Evolutionary conservation across 2,113 vertebrate species (phyloP).

Genomic region (Proteles cristata): DNA sequence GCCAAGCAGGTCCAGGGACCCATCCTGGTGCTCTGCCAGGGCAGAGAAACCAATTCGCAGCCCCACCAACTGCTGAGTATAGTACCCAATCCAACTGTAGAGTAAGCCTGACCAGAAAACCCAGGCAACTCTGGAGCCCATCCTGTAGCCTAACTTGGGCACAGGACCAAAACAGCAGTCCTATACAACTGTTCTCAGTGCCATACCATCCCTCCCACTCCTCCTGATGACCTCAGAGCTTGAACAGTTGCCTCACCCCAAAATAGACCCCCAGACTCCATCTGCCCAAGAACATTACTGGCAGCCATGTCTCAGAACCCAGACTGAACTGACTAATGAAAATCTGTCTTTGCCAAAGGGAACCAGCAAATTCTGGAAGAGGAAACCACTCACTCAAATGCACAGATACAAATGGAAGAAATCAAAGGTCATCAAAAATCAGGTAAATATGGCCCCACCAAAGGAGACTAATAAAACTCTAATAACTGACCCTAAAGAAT

Average conservation of each 20-base stretch:
- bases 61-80: neutral
- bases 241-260: slow-evolving; percentile 7
- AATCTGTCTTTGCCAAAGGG: neutral
- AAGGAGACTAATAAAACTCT: neutral
- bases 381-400: neutral
- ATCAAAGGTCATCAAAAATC: neutral
- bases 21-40: neutral
- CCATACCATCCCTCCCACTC: neutral
- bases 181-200: neutral
- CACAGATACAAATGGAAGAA: neutral
- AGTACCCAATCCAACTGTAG: neutral
- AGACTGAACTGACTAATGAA: neutral
- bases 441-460: neutral
- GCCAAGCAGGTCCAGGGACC: neutral
- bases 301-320: neutral
- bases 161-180: neutral
- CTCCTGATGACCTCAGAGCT: neutral
- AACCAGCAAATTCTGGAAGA: neutral
- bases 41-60: neutral
- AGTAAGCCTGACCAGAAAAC: neutral
- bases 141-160: neutral
- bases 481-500: neutral
- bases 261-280: neutral
- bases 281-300: neutral
- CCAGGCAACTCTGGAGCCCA: neutral